phyloP scores from a whole-genome alignment of 2,888 invertebrate species.

The Orthosia gothica region DNA sequence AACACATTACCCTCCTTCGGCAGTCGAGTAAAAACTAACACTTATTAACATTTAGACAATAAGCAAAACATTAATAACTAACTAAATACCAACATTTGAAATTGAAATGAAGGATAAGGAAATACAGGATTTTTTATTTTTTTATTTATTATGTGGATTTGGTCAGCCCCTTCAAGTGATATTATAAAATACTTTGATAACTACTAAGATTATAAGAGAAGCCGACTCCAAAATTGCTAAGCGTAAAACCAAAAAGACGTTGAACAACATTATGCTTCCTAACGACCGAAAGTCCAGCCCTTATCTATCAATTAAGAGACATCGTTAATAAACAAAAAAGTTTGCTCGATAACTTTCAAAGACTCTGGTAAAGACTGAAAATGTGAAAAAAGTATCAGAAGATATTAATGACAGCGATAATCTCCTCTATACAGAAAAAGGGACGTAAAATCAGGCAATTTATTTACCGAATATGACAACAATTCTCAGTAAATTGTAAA shows the following conservation, averaged over 20 bases:
- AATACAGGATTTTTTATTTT: too few species aligned
- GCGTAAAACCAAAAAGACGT: background rate
- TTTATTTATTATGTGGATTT: too few species aligned
- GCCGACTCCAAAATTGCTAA: background rate
- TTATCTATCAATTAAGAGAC: constrained; percentile 11
- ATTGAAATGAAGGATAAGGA: too few species aligned
- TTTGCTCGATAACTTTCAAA: constrained; percentile 10
- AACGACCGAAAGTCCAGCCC: background rate
- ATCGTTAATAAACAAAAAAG: constrained; percentile 20
- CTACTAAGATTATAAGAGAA: background rate
- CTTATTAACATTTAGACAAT: too few species aligned
- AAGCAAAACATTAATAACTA: too few species aligned
- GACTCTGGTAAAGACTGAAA: constrained; percentile 25
- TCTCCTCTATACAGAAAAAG: constrained; percentile 2
- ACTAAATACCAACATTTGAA: too few species aligned
- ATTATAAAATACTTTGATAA: background rate
- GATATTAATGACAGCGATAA: constrained; percentile 2
- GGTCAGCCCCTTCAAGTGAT: background rate
- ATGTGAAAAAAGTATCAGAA: constrained; percentile 19
- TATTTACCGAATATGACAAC: background rate
- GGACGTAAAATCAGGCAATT: background rate
- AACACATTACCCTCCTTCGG: too few species aligned
- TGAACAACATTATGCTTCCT: background rate
- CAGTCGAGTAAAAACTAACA: too few species aligned
- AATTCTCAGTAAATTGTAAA: background rate